A percentile compares a stretch with the other conserved stretches of the same genome.
These are phyloP conservation scores for Ciconia boyciana DNA, from an alignment of 2,113 vertebrate genomes.

Conservation along the genomic window DNA sequence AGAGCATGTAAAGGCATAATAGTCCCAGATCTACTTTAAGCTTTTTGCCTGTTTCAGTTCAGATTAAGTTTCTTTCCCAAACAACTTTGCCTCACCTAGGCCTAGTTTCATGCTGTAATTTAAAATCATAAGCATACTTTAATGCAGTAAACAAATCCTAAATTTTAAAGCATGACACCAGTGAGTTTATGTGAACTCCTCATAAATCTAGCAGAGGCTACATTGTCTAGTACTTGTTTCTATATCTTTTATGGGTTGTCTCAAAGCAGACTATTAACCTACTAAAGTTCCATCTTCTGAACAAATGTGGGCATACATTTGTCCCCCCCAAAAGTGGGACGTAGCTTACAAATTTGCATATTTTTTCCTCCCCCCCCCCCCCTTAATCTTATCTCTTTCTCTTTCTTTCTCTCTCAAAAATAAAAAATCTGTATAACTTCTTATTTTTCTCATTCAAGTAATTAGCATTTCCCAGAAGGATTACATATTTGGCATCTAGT, in stretches of 20 bases:
- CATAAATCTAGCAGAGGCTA: neutral
- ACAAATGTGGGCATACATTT: neutral
- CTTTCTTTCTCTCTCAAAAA: neutral
- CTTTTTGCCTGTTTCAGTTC: neutral
- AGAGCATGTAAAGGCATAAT: neutral
- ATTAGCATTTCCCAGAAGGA: neutral
- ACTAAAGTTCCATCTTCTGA: neutral
- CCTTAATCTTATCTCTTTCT: neutral
- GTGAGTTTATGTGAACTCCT: neutral
- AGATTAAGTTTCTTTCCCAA: neutral
- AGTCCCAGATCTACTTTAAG: neutral
- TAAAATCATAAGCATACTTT: neutral
- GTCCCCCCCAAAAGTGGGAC: neutral
- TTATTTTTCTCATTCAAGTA: neutral
- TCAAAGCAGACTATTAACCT: neutral
- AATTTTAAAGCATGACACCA: neutral
- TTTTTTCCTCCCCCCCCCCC: neutral
- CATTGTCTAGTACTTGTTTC: neutral
- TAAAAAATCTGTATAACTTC: neutral
- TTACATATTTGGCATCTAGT: neutral
- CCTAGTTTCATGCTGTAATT: neutral
- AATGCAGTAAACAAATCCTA: neutral
- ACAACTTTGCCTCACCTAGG: neutral
- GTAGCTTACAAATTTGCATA: neutral
- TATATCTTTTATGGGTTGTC: neutral